Base-by-base conservation (phyloP, 2,113 vertebrate genomes). In the Orcinus orca region DNA sequence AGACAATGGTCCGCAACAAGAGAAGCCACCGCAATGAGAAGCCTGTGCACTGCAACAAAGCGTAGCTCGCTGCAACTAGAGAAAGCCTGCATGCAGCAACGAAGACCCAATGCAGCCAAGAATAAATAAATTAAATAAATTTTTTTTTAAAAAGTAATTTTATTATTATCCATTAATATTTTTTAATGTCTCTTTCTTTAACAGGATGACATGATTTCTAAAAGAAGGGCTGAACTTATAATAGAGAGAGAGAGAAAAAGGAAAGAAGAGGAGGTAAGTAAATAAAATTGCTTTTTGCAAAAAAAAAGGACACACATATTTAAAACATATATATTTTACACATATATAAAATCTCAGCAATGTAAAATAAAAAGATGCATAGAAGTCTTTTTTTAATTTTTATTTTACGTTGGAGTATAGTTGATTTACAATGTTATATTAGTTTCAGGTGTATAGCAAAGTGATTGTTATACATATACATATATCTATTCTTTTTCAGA, bases 141-240 rank as follows among this genome's bases (percentile, higher is more conserved):
- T 6, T 53, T 53, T 53, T 53, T 17, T 0, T 0, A 50, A 15
- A 55, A 95, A 71, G 36, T 58, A 63, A 95, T 74, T 87, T 93
- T 41, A 58, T 73, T 36, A 60, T 55, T 92, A 70, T 33, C 31
- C 50, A 41, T 87, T 88, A 47, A 79, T 65, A 60, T 2, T 58
- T 63, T 90, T 63, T 47, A 94, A 83, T 79, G 14, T 90, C 58
- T 93, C 38, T 96, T 98, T 97, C 73, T 90, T 77, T 95, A 96
- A 98, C 96, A 99, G 99, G 98, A 98, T 47, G 98, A 99, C 63
- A 98, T 85, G 71, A 99, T 99, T 97, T 96, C 97, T 79, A 99
- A 97, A 98, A 99, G 99, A 98, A 99, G 99, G 92, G 98, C 98
- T 97, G 99, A 99, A 97, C 99, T 99, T 93, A n/a, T 99, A 96